Base-by-base conservation (phyloP, 2,888 invertebrate species). In the Tiliacea citrago region DNA sequence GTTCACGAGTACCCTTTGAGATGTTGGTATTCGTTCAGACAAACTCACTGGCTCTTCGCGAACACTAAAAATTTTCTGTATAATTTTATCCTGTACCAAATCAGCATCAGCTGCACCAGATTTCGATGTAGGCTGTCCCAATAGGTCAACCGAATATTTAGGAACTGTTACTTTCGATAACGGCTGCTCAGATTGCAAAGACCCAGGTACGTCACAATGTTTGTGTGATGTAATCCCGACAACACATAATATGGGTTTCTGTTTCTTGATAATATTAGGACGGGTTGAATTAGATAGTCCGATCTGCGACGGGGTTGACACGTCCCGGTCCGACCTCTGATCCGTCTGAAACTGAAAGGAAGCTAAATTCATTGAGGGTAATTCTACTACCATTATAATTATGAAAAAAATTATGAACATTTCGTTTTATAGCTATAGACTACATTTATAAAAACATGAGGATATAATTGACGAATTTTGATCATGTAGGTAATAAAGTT, bases 361-460 rank as follows among this genome's bases (percentile, higher is more conserved):
- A 61, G 74, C 74, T 53, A 71, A 65, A 13, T 71, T 57, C 45
- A 71, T 74, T n/a, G 42, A 42, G 8, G 68, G 51, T 5, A 71
- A 65, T n/a, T 61, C 29, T 47, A 42, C 49, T 16, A 71, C 24
- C 55, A 65, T 57, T 35, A 70, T 35, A 24, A 79, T 29, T 24
- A 39, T 71, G 12, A 73, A 70, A 16, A 73, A 60, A 73, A 70
- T 13, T 35, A 71, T 65, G 49, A 47, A 71, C 81, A 79, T 81
- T 62, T 74, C 66, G 79, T 69, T 62, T 69, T 62, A 47, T 29
- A 69, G 53, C 18, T 61, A 12, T 13, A 24, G 45, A 63, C 61
- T 74, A 69, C 57, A 55, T 78, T 68, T 73, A 68, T 68, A 53
- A 47, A 57, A 70, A 65, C 47, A n/a, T 53, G 24, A n/a, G 21